Evolutionary conservation across 2,888 invertebrate genomes (phyloP).

Genomic region (Emmelina monodactyla): DNA sequence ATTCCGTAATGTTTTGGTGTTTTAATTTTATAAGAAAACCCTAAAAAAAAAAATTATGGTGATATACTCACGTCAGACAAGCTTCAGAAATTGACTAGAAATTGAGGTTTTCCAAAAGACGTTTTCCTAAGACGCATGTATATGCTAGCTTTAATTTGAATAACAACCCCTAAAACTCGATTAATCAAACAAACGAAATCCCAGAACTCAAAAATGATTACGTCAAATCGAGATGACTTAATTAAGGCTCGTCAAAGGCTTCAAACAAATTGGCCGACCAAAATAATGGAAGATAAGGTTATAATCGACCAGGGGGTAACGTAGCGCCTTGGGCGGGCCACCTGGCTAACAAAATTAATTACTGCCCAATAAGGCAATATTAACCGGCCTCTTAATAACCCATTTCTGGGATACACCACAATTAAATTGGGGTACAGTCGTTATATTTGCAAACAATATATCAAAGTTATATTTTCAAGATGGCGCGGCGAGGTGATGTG

Average conservation of each 20-base stretch:
- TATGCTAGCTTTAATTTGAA: too few relatives aligned
- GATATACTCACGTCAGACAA: too few relatives aligned
- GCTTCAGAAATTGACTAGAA: too few relatives aligned
- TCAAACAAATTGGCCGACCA: constrained; percentile 57
- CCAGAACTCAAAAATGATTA: constrained; percentile 20
- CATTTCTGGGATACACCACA: constrained; percentile 57
- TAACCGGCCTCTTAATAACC: constrained; percentile 64
- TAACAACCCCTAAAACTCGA: too few relatives aligned
- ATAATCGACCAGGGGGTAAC: constrained; percentile 18
- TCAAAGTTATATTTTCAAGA: constrained; percentile 63
- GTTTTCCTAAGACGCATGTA: too few relatives aligned
- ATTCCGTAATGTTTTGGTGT: too few relatives aligned
- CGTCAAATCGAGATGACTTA: constrained; percentile 29
- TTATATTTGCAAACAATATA: constrained; percentile 64
- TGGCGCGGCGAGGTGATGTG: constrained; percentile 47
- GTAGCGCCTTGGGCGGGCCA: constrained; percentile 45
- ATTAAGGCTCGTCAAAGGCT: constrained; percentile 59
- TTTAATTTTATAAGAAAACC: too few relatives aligned
- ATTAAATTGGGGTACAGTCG: constrained; percentile 63
- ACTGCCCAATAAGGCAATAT: constrained; percentile 61
- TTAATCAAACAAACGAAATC: constrained; percentile 28
- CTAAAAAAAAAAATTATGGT: too few relatives aligned
- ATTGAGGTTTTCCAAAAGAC: too few relatives aligned
- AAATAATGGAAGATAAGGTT: constrained; percentile 60
- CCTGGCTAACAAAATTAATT: constrained; percentile 64